Percentiles rank a stretch among this genome's conserved stretches.
Conservation (phyloP, 2,113 vertebrate genomes). For the Piprites chloris region DNA sequence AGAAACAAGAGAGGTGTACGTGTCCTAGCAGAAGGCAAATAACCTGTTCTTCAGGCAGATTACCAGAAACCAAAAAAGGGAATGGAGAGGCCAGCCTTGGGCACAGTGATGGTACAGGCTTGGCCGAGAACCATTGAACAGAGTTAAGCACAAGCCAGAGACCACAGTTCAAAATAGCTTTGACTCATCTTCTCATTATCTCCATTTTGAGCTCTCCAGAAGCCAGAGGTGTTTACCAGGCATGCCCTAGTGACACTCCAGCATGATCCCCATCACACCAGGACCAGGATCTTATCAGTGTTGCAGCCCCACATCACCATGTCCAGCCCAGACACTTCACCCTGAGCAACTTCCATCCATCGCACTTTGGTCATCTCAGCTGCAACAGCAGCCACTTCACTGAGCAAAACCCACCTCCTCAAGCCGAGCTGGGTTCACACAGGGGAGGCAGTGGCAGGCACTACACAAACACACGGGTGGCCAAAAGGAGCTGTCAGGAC, state of each 20-base stretch:
- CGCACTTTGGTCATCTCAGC: neutral
- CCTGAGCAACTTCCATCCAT: fast-evolving
- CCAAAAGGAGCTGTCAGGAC: neutral
- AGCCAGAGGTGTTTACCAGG: neutral
- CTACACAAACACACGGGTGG: fast-evolving
- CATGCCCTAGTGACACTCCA: neutral
- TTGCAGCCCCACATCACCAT: fast-evolving
- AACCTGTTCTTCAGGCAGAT: neutral
- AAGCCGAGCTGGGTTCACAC: neutral
- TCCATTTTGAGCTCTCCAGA: neutral
- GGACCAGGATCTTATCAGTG: fast-evolving
- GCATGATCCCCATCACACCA: fast-evolving
- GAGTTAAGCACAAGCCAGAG: neutral
- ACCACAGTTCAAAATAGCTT: neutral
- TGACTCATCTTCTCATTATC: neutral
- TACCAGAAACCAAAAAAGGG: neutral
- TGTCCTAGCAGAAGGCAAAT: neutral
- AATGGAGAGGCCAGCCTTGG: neutral
- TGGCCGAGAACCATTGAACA: neutral
- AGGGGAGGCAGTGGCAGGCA: neutral
- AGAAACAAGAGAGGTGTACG: fast-evolving
- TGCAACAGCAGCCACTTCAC: fast-evolving
- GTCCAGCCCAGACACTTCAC: fast-evolving
- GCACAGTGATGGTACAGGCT: neutral
- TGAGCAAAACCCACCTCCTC: neutral